Base-by-base conservation (phyloP, 2,888 invertebrate genomes). In the Incurvaria masculella region DNA sequence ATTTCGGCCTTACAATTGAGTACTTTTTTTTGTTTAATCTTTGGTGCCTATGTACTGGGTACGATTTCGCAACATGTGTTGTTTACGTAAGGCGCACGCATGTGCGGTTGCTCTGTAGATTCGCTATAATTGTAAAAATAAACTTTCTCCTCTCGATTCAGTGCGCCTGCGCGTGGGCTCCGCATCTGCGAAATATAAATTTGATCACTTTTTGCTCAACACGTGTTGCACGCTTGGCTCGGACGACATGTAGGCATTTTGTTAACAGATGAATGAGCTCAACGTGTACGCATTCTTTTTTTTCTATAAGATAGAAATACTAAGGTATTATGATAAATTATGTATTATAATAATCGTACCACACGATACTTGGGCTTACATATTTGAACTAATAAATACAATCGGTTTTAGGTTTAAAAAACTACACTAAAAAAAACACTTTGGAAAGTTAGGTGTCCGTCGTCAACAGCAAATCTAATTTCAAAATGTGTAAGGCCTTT, bases 51-150 rank as follows among this genome's bases (percentile, higher is more conserved):
- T 23, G 68, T 71, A 62, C 61, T 59, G 59, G 21, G 26, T 23
- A 59, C 61, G 62, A 62, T 62, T 66, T 21, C 8, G n/a, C 41
- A 66, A 67, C 76, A 76, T 74, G 69, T 76, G 76, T 66, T 66
- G 66, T 66, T 66, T 64, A 59, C 55, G 57, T 62, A 63, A 23
- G n/a, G n/a, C n/a, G n/a, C n/a, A n/a, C n/a, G 11, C 23, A 33
- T 46, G 23, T 48, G 42, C 63, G 55, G 65, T 70, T 76, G 73
- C 62, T 76, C 74, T 69, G 33, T 40, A 27, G 44, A 61, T 65
- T 68, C 68, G 75, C 75, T 78, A 76, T 74, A 76, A 75, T 76
- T 75, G 71, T 69, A 75, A 74, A 75, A 76, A 76, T 78, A 78
- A 78, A 76, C 78, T 78, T 78, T 78, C 78, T 70, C 70, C 67